phyloP scores from a whole-genome alignment of 2,113 vertebrate species.

The Protobothrops mucrosquamatus region DNA sequence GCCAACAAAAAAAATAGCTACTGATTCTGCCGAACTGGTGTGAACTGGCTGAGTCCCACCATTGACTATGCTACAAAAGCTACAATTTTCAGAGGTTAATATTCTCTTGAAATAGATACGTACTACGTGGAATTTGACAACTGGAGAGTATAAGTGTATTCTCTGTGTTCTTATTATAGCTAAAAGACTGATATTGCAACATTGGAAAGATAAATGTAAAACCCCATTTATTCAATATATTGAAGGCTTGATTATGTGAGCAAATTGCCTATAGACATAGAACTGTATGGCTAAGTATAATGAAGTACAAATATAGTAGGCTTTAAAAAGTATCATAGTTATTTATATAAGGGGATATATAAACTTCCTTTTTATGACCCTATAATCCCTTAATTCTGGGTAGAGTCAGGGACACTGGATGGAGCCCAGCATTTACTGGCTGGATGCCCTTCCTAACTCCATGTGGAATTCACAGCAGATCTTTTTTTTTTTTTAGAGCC shows the following conservation, averaged over 20 bases:
- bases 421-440: not conserved
- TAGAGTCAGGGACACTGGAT: not conserved
- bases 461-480: not conserved
- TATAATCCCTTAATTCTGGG: not conserved
- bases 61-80: not conserved
- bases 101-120: not conserved
- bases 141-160: not conserved
- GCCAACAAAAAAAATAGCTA: too few relatives aligned
- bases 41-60: too few relatives aligned
- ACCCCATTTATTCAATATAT: not conserved
- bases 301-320: not conserved
- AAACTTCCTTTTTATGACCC: not conserved
- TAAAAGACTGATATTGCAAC: not conserved
- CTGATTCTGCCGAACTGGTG: too few relatives aligned
- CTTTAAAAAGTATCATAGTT: not conserved
- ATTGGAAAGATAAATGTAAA: not conserved
- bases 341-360: not conserved
- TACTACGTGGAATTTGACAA: not conserved
- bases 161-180: not conserved
- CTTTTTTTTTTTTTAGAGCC: not conserved
- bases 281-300: not conserved
- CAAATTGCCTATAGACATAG: not conserved
- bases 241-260: not conserved
- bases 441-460: not conserved
- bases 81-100: not conserved